Conservation (phyloP, 2,888 invertebrate genomes). For the Epirrhoe tristata region DNA sequence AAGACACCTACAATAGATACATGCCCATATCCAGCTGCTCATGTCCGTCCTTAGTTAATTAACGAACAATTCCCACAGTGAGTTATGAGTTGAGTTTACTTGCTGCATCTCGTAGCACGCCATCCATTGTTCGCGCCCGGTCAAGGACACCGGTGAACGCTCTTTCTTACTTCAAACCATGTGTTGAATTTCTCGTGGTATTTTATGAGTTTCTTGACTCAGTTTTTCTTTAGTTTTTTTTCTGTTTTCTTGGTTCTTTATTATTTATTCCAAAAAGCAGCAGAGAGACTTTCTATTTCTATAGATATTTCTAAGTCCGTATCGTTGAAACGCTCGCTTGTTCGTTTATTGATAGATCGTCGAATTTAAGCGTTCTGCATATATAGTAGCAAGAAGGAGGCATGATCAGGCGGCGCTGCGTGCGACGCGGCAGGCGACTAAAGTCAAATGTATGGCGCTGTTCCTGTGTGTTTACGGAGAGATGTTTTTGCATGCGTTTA, state of each 20-base stretch:
- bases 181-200: conserved; percentile 12
- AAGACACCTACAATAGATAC: conserved; percentile 32
- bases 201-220: background rate
- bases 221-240: conserved; percentile 39
- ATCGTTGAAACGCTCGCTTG: too few species aligned
- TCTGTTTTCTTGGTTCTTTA: too few species aligned
- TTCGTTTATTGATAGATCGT: too few species aligned
- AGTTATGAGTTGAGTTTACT: conserved; percentile 53
- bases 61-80: conserved; percentile 60
- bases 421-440: too few species aligned
- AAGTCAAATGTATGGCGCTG: too few species aligned
- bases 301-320: too few species aligned
- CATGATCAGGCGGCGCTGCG: too few species aligned
- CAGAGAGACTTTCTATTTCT: too few species aligned
- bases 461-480: too few species aligned
- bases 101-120: conserved; percentile 48
- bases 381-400: too few species aligned
- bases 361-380: too few species aligned
- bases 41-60: conserved; percentile 48
- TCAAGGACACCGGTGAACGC: conserved; percentile 59
- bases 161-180: conserved; percentile 16
- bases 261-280: background rate
- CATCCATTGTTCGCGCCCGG: conserved; percentile 63
- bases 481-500: too few species aligned
- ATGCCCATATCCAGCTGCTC: conserved; percentile 33